Percentiles rank a stretch among this genome's conserved stretches.
Evolutionary conservation across 2,113 vertebrate species (phyloP).

Genomic region (Malurus elegans): DNA sequence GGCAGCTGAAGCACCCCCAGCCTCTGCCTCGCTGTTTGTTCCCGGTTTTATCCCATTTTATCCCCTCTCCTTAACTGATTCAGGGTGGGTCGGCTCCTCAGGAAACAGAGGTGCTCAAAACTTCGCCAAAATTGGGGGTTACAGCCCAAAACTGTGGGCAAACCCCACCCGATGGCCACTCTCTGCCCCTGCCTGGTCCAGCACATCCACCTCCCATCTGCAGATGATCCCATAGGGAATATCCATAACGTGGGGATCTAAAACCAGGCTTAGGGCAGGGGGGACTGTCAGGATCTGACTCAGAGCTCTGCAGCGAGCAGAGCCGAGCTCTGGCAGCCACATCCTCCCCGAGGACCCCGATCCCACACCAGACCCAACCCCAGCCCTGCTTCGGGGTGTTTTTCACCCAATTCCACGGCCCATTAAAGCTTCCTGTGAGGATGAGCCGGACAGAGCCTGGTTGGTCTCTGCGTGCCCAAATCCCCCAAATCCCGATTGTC

Average conservation of each 20-base stretch:
- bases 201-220: neutral
- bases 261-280: neutral
- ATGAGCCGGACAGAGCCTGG: neutral
- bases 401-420: neutral
- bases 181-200: fast-evolving
- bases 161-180: fast-evolving
- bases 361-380: neutral
- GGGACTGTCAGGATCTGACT: neutral
- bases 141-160: neutral
- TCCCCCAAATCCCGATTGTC: fast-evolving
- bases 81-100: neutral
- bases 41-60: neutral
- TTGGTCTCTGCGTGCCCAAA: fast-evolving
- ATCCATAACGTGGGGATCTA: fast-evolving
- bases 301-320: neutral
- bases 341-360: neutral
- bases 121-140: fast-evolving
- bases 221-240: fast-evolving
- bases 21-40: neutral
- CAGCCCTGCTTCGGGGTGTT: neutral
- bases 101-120: neutral
- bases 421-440: neutral
- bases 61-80: neutral
- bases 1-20: neutral
- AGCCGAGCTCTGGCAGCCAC: neutral